Conservation (phyloP, 2,113 vertebrate genomes). For the Alces alces region DNA sequence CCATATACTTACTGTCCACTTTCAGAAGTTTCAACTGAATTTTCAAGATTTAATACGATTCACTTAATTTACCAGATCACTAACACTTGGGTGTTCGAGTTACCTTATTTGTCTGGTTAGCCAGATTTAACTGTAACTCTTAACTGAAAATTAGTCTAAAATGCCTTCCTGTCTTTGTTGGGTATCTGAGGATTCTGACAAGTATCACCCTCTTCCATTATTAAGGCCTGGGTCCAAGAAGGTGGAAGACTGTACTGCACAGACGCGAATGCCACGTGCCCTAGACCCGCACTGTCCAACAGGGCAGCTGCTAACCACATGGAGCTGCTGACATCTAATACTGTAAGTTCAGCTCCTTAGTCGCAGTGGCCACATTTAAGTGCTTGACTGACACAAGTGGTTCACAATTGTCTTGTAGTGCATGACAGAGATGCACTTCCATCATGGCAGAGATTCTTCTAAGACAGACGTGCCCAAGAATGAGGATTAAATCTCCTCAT, state of each 20-base stretch:
- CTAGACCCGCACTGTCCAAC: neutral
- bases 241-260: neutral
- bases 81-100: neutral
- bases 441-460: neutral
- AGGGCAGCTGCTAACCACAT: neutral
- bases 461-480: neutral
- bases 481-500: neutral
- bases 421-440: neutral
- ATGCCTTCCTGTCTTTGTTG: neutral
- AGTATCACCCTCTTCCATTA: neutral
- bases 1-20: neutral
- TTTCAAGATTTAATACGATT: neutral
- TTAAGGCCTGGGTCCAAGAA: neutral
- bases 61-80: neutral
- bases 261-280: neutral
- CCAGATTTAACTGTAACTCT: neutral
- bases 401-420: neutral
- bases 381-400: neutral
- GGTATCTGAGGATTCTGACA: neutral
- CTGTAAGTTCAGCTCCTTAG: neutral
- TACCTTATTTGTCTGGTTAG: constrained; percentile 9
- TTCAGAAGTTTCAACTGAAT: neutral
- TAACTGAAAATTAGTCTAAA: neutral
- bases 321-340: neutral
- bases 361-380: neutral